Base-by-base conservation (phyloP, 1,140 invertebrate species). In the Orchestia grillus region DNA sequence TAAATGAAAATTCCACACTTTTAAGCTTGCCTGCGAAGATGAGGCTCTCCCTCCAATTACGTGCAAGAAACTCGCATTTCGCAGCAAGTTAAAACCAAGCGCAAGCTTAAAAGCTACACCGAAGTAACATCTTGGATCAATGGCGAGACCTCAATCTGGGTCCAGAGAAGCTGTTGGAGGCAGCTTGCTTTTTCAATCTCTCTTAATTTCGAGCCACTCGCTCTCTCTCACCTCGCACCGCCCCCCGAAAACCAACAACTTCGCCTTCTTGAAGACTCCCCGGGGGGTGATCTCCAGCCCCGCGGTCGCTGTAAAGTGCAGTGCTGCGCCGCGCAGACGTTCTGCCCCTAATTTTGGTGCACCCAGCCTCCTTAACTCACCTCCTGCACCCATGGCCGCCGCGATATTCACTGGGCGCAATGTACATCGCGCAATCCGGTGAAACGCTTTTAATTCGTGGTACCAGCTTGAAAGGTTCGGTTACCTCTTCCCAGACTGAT, bases 181-280 rank as follows among this genome's bases (percentile, higher is more conserved):
- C 44, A 44, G 43, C 92, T 94, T 94, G 92, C 92, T 94, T 94
- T 94, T 94, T 94, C 92, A 94, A 94, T 94, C 92, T 94, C 92
- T 47, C 92, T 94, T 94, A 94, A 94, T 94, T 94, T 94, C 92
- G 43, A 94, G 92, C 92, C 44, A 94, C 92, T 94, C 92, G 92
- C 92, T 94, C 92, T 94, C 92, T 40, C 92, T 44, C 44, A 47
- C 43, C 92, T 40, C 92, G 92, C 92, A 19, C 44, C 92, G 92
- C 92, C 47, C 92, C 92, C 92, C 92, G 92, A 44, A 94, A 45
- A 44, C 6, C 92, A 94, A 94, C 92, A 94, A 44, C 44, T 94
- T 47, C 92, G 40, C 92, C 92, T 94, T 94, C 92, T 45, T 94
- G 92, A 94, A 94, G 92, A 94, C 92, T 94, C 92, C 92, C 92